Base-by-base conservation (phyloP, 2,797 vertebrate genomes). In the Esox lucius region DNA sequence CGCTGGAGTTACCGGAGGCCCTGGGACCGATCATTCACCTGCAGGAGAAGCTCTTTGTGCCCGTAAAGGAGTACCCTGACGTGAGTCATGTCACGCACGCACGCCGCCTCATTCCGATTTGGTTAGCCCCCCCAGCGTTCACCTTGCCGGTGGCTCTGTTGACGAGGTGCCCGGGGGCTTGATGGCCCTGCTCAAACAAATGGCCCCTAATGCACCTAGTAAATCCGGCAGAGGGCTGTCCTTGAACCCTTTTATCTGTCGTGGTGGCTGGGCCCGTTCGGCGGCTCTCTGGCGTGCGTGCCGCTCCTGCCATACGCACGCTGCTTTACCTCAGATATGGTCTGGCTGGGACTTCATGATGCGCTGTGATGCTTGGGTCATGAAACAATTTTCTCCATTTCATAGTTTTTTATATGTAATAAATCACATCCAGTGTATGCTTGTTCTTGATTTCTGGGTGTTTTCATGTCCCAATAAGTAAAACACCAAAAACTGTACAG, bases 41-140 rank as follows among this genome's bases (percentile, higher is more conserved):
- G 86, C 94, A 95, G 89, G 94, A 95, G 90, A 95, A 95, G 86
- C 92, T 95, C 82, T 95, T 95, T 82, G 94, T 95, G 88, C 94
- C 94, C 81, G 93, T 95, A 75, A 95, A 95, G 91, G 94, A 95
- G 84, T 95, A 95, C 84, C 94, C 94, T 4, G 94, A 95, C 8
- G 94, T 95, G 84, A 94, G 94, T 92, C 35, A 9, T 19, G 2
- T 46, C 71, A 51, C 70, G 33, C 11, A 65, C 46, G 42, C 56
- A 70, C 68, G 28, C 1, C 28, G 28, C 28, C 28, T 31, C 3
- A 3, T 31, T 3, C 28, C 1, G 28, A 3, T 3, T 31, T 31
- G 31, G 28, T 3, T 31, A 31, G 28, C 42, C 46, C 26, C 67
- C 65, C 24, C 42, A 28, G 68, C n/a, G 70, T 72, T 70, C 19